Evolutionary conservation across 2,888 invertebrate genomes (phyloP).

Genomic region (Halocaridina rubra): DNA sequence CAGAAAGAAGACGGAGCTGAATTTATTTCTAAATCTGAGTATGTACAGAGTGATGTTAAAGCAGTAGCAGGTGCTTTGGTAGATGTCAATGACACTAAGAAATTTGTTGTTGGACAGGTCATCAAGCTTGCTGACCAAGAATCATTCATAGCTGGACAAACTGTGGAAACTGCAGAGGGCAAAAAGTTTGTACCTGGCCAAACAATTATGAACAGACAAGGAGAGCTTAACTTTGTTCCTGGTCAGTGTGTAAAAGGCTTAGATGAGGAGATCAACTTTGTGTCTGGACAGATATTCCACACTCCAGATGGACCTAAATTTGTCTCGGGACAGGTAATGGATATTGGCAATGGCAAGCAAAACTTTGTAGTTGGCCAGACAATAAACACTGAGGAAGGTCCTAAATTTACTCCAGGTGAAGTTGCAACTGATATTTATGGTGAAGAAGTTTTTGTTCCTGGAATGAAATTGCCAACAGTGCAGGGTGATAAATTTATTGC

Average conservation of each 20-base stretch:
- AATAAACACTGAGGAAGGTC: slow-evolving; percentile 77
- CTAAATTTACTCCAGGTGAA: slow-evolving; percentile 82
- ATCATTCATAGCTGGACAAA: slow-evolving; percentile 76
- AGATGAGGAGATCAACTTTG: slow-evolving; percentile 30
- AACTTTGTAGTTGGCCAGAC: slow-evolving; percentile 79
- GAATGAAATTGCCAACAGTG: slow-evolving; percentile 75
- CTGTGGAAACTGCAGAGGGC: slow-evolving; percentile 73
- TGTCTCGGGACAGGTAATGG: slow-evolving; percentile 64
- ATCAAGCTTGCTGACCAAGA: slow-evolving; percentile 76
- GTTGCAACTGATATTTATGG: slow-evolving; percentile 70
- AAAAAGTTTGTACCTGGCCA: slow-evolving; percentile 66
- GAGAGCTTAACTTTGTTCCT: slow-evolving; percentile 58
- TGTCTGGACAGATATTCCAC: slow-evolving; percentile 55
- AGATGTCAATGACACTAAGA: slow-evolving; percentile 46
- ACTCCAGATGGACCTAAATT: slow-evolving; percentile 63
- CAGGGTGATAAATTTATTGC: slow-evolving; percentile 76
- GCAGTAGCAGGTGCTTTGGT: slow-evolving; percentile 53
- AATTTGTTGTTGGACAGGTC: slow-evolving; percentile 71
- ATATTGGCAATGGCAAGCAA: slow-evolving; percentile 65
- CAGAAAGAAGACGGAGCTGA: slow-evolving; percentile 37
- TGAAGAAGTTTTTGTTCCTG: slow-evolving; percentile 71
- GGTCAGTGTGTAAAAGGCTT: slow-evolving; percentile 51
- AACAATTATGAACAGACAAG: slow-evolving; percentile 54
- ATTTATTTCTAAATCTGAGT: slow-evolving; percentile 35
- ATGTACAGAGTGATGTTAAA: not conserved